Percentiles rank a stretch among this genome's conserved stretches.
phyloP scores from a whole-genome alignment of 2,888 invertebrate genomes.

The Drosophila ustulata region DNA sequence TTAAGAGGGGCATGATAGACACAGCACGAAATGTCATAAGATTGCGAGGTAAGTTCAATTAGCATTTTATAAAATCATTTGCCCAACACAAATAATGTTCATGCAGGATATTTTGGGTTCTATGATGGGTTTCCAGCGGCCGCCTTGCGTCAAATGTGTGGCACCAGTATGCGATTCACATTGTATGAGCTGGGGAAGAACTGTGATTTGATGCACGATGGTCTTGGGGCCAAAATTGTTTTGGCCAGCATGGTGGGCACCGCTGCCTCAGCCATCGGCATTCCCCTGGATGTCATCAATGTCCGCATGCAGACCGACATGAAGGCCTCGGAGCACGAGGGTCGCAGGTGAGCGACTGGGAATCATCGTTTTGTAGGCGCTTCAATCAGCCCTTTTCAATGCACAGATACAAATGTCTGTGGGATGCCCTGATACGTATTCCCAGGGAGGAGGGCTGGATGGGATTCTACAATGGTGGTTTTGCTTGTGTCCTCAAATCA shows the following conservation, averaged over 20 bases:
- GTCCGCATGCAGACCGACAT: conserved; percentile 61
- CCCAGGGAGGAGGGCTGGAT: conserved; percentile 47
- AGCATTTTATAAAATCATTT: no score
- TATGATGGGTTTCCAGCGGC: conserved; percentile 63
- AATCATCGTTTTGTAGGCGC: not conserved
- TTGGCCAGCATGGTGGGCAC: conserved; percentile 48
- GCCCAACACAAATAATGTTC: no score
- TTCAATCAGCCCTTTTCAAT: conserved; percentile 3
- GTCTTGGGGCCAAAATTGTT: conserved; percentile 23
- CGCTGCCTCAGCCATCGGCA: conserved; percentile 33
- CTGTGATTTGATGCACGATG: conserved; percentile 18
- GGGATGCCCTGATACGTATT: conserved; percentile 46
- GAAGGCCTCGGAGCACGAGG: conserved; percentile 20
- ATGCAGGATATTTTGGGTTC: conserved; percentile 31
- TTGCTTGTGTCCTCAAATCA: conserved; percentile 43
- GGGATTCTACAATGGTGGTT: conserved; percentile 45
- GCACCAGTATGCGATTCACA: conserved; percentile 51
- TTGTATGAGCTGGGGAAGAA: conserved; percentile 46
- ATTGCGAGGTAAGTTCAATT: conserved; percentile 24
- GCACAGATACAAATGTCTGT: conserved; percentile 36
- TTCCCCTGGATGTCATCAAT: conserved; percentile 57
- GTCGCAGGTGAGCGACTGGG: conserved; percentile 44
- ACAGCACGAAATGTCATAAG: conserved; percentile 35
- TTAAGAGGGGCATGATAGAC: conserved; percentile 11
- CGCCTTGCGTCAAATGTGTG: conserved; percentile 41